Percentiles rank a stretch among this genome's conserved stretches.
Evolutionary conservation across 2,113 vertebrate species (phyloP).

Genomic region (Pseudopipra pipra): DNA sequence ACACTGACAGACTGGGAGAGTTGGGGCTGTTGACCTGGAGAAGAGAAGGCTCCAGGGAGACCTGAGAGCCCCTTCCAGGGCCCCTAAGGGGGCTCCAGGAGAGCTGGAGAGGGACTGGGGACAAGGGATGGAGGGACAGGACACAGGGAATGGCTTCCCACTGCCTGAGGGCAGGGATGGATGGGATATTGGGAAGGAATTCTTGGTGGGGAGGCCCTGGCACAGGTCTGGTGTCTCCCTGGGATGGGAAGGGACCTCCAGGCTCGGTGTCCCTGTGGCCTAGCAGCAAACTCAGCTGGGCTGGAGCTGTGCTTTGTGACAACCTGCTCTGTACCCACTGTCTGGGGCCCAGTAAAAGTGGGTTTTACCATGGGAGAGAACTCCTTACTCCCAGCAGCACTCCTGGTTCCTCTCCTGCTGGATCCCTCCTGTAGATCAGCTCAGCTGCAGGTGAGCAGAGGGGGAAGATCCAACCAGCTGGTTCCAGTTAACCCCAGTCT

Average conservation of each 20-base stretch:
- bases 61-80: too few relatives aligned
- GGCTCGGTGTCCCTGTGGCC: background rate
- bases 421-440: rapidly evolving
- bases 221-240: too few relatives aligned
- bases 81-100: too few relatives aligned
- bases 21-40: too few relatives aligned
- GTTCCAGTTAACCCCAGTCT: background rate
- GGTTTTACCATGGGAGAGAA: background rate
- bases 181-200: too few relatives aligned
- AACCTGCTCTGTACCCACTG: background rate
- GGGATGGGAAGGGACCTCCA: background rate
- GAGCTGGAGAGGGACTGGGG: too few relatives aligned
- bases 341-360: background rate
- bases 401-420: background rate
- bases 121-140: too few relatives aligned
- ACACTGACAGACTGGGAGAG: too few relatives aligned
- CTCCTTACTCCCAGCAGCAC: background rate
- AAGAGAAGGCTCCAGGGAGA: too few relatives aligned
- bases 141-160: too few relatives aligned
- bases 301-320: background rate
- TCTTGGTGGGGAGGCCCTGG: too few relatives aligned
- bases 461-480: background rate
- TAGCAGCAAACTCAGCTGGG: background rate
- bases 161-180: too few relatives aligned
- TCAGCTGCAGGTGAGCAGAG: background rate